A percentile compares a stretch with the other conserved stretches of the same genome.
Conservation (phyloP, 2,888 invertebrate genomes). For the Dasypolia templi region DNA sequence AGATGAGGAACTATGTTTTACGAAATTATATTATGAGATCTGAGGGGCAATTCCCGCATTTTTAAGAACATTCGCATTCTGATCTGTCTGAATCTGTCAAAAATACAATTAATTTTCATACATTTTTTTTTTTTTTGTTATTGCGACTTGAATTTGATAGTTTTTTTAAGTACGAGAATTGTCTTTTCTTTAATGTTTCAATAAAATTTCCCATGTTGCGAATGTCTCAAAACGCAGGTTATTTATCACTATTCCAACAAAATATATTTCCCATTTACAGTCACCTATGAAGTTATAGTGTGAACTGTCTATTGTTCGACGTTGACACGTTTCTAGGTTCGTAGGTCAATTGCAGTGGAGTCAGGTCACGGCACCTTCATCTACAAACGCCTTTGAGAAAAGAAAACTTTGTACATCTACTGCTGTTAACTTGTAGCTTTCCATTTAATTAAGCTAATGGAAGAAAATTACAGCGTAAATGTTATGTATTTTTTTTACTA, state of each 20-base stretch:
- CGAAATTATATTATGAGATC: too few relatives aligned
- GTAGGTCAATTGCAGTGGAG: constrained; percentile 75
- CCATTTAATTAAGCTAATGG: constrained; percentile 2
- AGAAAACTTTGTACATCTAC: not conserved
- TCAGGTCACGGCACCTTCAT: constrained; percentile 57
- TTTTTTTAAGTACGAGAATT: too few relatives aligned
- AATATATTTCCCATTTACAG: constrained; percentile 16
- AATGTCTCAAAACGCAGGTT: not conserved
- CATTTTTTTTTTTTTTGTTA: too few relatives aligned
- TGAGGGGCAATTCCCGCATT: too few relatives aligned
- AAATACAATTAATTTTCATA: too few relatives aligned
- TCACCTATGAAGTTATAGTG: constrained; percentile 2
- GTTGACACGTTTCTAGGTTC: constrained; percentile 75
- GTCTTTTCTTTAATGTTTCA: not conserved
- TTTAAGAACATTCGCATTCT: too few relatives aligned
- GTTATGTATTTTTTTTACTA: not conserved
- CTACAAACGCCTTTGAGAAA: constrained; percentile 39
- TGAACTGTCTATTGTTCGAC: constrained; percentile 59
- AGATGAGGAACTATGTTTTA: too few relatives aligned
- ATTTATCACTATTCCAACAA: not conserved
- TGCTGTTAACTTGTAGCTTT: not conserved
- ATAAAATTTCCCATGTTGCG: too few relatives aligned
- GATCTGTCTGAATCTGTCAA: too few relatives aligned
- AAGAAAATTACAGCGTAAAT: not conserved
- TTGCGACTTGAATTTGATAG: too few relatives aligned